Percentiles rank a stretch among this genome's conserved stretches.
Evolutionary conservation across 2,888 invertebrate genomes (phyloP).

Genomic region (Caenorhabditis sp.): DNA sequence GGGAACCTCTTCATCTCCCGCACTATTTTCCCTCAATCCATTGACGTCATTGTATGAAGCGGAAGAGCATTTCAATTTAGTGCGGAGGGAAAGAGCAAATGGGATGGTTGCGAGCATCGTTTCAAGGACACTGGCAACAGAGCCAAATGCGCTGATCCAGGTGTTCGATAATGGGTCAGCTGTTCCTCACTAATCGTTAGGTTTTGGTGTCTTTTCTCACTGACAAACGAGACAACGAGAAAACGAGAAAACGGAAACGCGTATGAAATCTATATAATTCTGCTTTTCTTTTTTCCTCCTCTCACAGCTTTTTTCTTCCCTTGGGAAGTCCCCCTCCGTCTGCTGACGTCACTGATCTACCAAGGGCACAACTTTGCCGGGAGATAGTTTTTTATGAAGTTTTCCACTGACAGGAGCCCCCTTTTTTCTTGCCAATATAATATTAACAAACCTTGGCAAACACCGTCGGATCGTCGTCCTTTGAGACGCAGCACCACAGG

Average conservation of each 20-base stretch:
- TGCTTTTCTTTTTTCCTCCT: background rate
- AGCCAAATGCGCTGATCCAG: conserved; percentile 1
- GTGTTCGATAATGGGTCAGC: background rate
- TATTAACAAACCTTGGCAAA: conserved; percentile 78
- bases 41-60: conserved; percentile 44
- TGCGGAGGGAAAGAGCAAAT: no score
- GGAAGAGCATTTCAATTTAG: conserved; percentile 18
- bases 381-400: conserved; percentile 4
- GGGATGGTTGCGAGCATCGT: background rate
- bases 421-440: no score
- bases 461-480: conserved; percentile 80
- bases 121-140: conserved; percentile 8
- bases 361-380: background rate
- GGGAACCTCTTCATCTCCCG: conserved; percentile 7
- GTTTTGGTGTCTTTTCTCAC: no score
- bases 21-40: conserved; percentile 6
- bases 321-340: background rate
- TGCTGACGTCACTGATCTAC: conserved; percentile 19
- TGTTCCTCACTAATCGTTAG: background rate
- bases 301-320: background rate
- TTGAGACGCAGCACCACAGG: conserved; percentile 85
- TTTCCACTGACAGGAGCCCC: background rate
- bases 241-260: no score
- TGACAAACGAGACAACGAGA: no score
- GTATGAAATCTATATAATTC: background rate